Conservation (phyloP, 1,140 invertebrate species). For the Ceratina japonica region DNA sequence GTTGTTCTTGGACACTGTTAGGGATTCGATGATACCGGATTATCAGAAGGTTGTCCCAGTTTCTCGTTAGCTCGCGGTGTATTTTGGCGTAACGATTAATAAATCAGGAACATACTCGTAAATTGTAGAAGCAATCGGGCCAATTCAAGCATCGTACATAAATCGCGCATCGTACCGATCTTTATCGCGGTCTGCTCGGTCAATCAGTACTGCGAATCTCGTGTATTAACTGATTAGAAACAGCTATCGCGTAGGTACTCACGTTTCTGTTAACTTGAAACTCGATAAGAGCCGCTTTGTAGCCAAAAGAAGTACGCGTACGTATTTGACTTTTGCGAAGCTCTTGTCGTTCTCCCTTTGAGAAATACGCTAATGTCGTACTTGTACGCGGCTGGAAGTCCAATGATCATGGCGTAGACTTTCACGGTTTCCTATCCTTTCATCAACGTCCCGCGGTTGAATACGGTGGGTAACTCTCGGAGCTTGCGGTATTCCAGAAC, state of each 20-base stretch:
- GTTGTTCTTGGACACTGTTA: conserved; percentile 35
- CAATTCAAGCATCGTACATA: conserved; percentile 22
- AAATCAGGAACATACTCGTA: conserved; percentile 25
- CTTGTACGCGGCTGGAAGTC: background rate
- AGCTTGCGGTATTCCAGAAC: background rate
- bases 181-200: conserved; percentile 5
- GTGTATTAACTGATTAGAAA: conserved; percentile 33
- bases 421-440: background rate
- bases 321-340: background rate
- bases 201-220: background rate
- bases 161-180: conserved; percentile 20
- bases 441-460: background rate
- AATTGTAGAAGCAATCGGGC: conserved; percentile 34
- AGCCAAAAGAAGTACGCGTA: background rate
- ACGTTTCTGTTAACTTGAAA: background rate
- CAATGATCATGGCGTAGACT: background rate
- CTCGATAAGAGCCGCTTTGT: background rate
- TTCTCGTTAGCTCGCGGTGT: conserved; percentile 2
- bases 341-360: too few species aligned
- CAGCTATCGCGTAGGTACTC: background rate
- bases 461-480: too few species aligned
- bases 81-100: conserved; percentile 28
- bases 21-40: conserved; percentile 9
- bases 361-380: background rate
- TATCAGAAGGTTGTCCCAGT: conserved; percentile 29